phyloP scores from a whole-genome alignment of 2,113 vertebrate genomes.

The Hemichromis elongatus region DNA sequence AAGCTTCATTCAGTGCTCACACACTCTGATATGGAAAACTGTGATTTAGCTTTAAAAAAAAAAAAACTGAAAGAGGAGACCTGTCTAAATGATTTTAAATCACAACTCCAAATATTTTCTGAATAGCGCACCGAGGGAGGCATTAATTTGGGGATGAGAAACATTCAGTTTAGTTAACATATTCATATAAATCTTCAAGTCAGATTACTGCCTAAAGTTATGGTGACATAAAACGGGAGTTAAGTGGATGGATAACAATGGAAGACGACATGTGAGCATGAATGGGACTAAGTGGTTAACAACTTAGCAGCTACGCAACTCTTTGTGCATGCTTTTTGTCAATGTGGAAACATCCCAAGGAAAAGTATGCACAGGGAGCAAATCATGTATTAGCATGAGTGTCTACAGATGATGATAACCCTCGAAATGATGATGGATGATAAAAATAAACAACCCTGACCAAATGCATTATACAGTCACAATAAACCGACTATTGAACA shows the following conservation, averaged over 20 bases:
- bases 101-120: background rate
- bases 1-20: background rate
- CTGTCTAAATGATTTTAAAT: background rate
- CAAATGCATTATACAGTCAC: background rate
- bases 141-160: background rate
- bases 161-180: conserved; percentile 51
- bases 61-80: background rate
- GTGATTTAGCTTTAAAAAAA: background rate
- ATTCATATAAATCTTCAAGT: conserved; percentile 53
- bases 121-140: background rate
- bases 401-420: background rate
- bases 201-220: conserved; percentile 60
- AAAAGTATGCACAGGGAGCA: background rate
- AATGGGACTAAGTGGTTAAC: background rate
- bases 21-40: background rate
- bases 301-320: background rate
- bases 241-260: conserved; percentile 7
- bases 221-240: conserved; percentile 19
- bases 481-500: background rate
- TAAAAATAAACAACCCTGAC: background rate
- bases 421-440: background rate
- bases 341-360: background rate
- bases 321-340: background rate
- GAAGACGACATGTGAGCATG: background rate
- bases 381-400: background rate